A percentile compares a stretch with the other conserved stretches of the same genome.
These are phyloP conservation scores for Mesaphorura yosii DNA, from an alignment of 1,140 invertebrate genomes.

Conservation along the genomic window DNA sequence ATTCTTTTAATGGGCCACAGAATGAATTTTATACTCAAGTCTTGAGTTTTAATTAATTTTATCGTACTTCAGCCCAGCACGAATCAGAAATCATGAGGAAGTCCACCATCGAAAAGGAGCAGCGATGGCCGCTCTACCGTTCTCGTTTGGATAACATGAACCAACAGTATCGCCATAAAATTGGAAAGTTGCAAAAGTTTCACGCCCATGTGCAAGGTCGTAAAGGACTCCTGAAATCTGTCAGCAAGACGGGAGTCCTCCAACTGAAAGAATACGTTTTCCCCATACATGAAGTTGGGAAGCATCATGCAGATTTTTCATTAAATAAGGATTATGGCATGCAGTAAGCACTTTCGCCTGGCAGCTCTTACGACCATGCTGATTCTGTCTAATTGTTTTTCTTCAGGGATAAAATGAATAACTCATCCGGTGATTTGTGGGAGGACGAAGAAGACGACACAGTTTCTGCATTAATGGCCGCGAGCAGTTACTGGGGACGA, in stretches of 20 bases:
- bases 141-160: conserved; percentile 25
- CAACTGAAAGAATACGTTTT: conserved; percentile 27
- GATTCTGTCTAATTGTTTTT: conserved; percentile 28
- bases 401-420: conserved; percentile 41
- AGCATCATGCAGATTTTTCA: background rate
- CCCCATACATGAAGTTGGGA: conserved; percentile 21
- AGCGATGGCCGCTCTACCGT: conserved; percentile 24
- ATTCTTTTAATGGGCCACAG: conserved; percentile 12
- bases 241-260: conserved; percentile 21
- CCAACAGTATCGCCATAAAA: conserved; percentile 15
- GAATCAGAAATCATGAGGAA: conserved; percentile 18
- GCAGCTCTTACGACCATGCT: background rate
- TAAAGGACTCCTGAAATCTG: conserved; percentile 16
- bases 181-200: conserved; percentile 9
- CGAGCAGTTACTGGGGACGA: conserved; percentile 58
- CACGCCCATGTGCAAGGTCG: conserved; percentile 4
- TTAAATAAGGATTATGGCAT: background rate
- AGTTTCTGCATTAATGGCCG: conserved; percentile 59
- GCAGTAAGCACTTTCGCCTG: conserved; percentile 3
- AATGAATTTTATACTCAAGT: conserved; percentile 1
- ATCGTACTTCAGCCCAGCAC: conserved; percentile 36
- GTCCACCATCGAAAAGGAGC: conserved; percentile 15
- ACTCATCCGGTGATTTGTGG: background rate
- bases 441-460: conserved; percentile 46
- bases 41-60: conserved; percentile 10